Evolutionary conservation across 2,113 vertebrate genomes (phyloP).

Genomic region (Morone chrysops): DNA sequence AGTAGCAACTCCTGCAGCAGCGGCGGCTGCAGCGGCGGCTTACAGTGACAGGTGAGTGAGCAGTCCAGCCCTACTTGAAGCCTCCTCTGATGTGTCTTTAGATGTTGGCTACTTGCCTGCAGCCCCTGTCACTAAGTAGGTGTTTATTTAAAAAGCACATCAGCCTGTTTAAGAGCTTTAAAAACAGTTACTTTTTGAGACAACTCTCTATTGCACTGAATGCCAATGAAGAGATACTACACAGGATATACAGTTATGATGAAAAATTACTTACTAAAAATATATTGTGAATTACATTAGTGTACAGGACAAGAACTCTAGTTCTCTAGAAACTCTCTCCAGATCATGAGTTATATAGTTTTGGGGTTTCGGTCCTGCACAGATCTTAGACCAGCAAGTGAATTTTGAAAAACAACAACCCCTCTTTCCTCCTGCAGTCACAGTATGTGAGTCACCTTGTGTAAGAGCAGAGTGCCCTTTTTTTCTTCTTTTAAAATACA

Average conservation of each 20-base stretch:
- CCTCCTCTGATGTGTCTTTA: background rate
- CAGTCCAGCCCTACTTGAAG: background rate
- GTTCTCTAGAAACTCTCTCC: background rate
- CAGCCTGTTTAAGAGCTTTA: too few species aligned
- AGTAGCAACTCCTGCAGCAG: conserved; percentile 94
- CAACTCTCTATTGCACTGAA: too few species aligned
- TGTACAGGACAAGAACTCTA: background rate
- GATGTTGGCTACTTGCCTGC: background rate
- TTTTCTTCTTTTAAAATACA: too few species aligned
- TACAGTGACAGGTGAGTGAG: conserved; percentile 96
- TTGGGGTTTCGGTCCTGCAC: background rate
- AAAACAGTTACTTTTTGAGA: too few species aligned
- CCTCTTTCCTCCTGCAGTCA: background rate
- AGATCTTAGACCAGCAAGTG: background rate
- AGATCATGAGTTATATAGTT: background rate
- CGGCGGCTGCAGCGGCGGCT: conserved; percentile 89
- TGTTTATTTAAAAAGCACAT: background rate
- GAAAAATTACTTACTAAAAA: too few species aligned
- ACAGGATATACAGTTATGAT: too few species aligned
- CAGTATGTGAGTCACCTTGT: background rate
- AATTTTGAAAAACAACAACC: background rate
- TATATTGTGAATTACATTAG: background rate
- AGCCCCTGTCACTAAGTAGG: background rate
- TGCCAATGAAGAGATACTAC: too few species aligned
- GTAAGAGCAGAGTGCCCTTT: too few species aligned